Evolutionary conservation across 1,140 invertebrate species (phyloP), one percentile per base, ranked within the genome.

Genomic region (Drosophila arawakana): DNA sequence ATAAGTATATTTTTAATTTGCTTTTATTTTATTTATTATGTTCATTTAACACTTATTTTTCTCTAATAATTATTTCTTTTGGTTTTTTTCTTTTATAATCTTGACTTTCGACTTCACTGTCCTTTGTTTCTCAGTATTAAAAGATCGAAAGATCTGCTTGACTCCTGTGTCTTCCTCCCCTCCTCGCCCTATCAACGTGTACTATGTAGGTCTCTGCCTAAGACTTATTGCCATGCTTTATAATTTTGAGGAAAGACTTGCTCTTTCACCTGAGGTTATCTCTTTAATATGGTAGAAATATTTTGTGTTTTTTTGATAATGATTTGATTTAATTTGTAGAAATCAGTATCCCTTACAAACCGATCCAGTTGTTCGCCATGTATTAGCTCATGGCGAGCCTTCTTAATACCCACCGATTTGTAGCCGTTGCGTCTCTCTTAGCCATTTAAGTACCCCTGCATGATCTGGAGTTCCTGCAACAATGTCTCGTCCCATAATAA

Each of bases 391-490:
- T 55, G 59, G 67, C 71, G 71, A 58, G 58, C 43, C 47, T 46
- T 50, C 46, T 35, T 47, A 73, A 39, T 41, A 55, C 41, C 25
- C 25, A 50, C n/a, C 34, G 59, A 57, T 73, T 83, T 69, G 73
- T 84, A 84, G 79, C 49, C 60, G 70, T 80, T 72, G 47, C 44
- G 66, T 73, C 66, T 80, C 63, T 73, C 68, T 55, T 82, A 88
- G 82, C 43, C 41, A 49, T 78, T 69, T 49, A 65, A 57, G 43
- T 72, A 67, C 13, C 67, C 72, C 68, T 83, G 83, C 83, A 86
- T 86, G 83, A 74, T 41, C 66, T 72, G 49, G 49, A 50, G 57
- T 58, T 59, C n/a, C n/a, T 47, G 37, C 1, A 47, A 39, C 30
- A 10, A 7, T 3, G 2, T n/a, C 10, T 61, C 43, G 46, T 68